Evolutionary conservation across 2,113 vertebrate genomes (phyloP), one percentile per base, ranked within the genome.

Genomic region (Chroicocephalus ridibundus): DNA sequence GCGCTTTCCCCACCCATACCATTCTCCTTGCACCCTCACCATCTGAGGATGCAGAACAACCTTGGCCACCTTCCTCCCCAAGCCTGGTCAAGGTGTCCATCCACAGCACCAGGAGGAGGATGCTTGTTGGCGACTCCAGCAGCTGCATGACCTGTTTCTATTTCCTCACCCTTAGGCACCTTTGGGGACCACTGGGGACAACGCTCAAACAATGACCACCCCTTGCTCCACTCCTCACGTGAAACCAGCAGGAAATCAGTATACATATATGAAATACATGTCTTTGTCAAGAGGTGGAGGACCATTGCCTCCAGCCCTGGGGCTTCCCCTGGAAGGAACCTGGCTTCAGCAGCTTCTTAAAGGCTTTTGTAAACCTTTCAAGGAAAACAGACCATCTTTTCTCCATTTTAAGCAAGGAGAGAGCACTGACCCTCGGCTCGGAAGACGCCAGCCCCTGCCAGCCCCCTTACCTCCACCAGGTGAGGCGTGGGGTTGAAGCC

Each of bases 401-500:
- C 55, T 55, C 42, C 32, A 29, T 13, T 51, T 55, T 32, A 79
- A 86, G 64, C 1, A 8, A 47, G 17, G 6, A 62, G 27, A 70
- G 47, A 91, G 13, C 31, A 36, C 8, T 0, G 0, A 15, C 6
- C 24, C 86, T 14, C 0, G 1, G 31, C 32, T 20, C 1, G 4
- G 71, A 60, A 65, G 54, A 16, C 0, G 0, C 58, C 52, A 17
- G 0, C 31, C 75, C 61, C 49, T 2, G 0, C 16, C 54, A 61
- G 26, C 60, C 49, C 52, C 40, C 99, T 99, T 99, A 99, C 99
- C 99, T 99, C 99, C 26, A 99, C 98, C 70, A 99, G 97, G 91
- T 99, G 99, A 86, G 99, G 99, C 1, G 99, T 99, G 34, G 99
- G 99, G 97, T 99, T 99, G 98, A 99, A 99, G 97, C 99, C 99